phyloP scores from a whole-genome alignment of 2,888 invertebrate species.

The Chesias legatella region DNA sequence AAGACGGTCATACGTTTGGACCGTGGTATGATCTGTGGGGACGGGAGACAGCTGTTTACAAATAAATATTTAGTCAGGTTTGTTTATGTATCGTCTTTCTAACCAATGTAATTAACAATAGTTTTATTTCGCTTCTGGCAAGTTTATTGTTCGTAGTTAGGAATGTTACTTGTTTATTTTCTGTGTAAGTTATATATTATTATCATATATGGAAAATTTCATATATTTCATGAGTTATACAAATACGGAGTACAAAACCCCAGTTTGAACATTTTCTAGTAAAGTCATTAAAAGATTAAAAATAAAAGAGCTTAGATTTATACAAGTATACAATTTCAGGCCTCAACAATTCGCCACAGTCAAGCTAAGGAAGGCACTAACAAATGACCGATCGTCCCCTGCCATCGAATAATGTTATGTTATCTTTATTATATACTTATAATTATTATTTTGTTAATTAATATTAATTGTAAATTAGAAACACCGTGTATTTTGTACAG shows the following conservation, averaged over 20 bases:
- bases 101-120: slow-evolving; percentile 7
- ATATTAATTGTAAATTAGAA: slow-evolving; percentile 76
- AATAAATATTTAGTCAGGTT: slow-evolving; percentile 56
- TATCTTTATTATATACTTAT: slow-evolving; percentile 43
- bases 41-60: slow-evolving; percentile 84
- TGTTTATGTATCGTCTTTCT: slow-evolving; percentile 35
- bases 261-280: too few relatives aligned
- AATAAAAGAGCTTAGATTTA: neutral
- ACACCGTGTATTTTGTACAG: slow-evolving; percentile 79
- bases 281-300: too few relatives aligned
- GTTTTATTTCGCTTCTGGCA: slow-evolving; percentile 1
- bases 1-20: slow-evolving; percentile 87
- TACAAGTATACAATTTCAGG: slow-evolving; percentile 76
- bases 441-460: slow-evolving; percentile 71
- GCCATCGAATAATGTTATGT: slow-evolving; percentile 80
- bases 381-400: slow-evolving; percentile 92
- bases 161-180: slow-evolving; percentile 13
- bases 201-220: too few relatives aligned
- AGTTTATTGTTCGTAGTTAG: slow-evolving; percentile 12
- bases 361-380: slow-evolving; percentile 92
- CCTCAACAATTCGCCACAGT: slow-evolving; percentile 93
- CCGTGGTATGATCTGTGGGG: slow-evolving; percentile 96
- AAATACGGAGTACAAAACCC: too few relatives aligned
- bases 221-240: too few relatives aligned
- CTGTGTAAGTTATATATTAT: too few relatives aligned